A percentile compares a stretch with the other conserved stretches of the same genome.
These are phyloP conservation scores for Luehdorfia chinensis DNA, from an alignment of 1,140 invertebrate species.

Conservation along the genomic window DNA sequence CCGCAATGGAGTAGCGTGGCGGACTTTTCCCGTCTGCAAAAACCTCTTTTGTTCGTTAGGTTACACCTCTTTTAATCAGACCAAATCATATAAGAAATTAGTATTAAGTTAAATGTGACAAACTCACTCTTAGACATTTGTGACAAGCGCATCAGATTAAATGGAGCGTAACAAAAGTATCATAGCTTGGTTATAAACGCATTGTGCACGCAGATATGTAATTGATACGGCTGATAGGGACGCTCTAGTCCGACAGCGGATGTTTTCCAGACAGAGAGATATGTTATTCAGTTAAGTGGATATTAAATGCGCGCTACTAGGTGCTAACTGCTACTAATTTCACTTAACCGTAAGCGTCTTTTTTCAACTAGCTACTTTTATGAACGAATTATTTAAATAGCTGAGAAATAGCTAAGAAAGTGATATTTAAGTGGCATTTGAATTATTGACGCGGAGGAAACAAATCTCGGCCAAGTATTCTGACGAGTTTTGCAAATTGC, in stretches of 20 bases:
- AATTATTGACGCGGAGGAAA: conserved; percentile 26
- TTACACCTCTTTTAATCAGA: no score
- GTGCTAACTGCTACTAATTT: conserved; percentile 45
- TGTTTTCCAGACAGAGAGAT: conserved; percentile 43
- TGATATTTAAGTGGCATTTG: conserved; percentile 13
- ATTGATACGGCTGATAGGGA: conserved; percentile 19
- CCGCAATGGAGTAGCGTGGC: no score
- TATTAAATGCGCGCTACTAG: conserved; percentile 36
- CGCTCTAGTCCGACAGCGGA: conserved; percentile 31
- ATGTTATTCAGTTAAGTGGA: conserved; percentile 41
- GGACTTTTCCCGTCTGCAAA: no score
- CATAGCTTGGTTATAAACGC: background rate
- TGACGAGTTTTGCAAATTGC: conserved; percentile 17
- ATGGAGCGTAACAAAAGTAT: background rate
- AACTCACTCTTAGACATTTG: no score
- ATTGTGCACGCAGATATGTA: conserved; percentile 19
- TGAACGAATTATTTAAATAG: conserved; percentile 32
- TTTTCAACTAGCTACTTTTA: conserved; percentile 26
- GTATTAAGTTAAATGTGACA: no score
- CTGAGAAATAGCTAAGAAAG: background rate
- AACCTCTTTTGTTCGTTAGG: no score
- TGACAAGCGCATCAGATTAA: background rate
- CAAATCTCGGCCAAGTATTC: conserved; percentile 31
- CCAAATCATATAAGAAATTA: no score
- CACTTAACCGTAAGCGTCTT: conserved; percentile 26